Evolutionary conservation across 1,140 invertebrate species (phyloP).

Genomic region (Oncopodura yosiiana): DNA sequence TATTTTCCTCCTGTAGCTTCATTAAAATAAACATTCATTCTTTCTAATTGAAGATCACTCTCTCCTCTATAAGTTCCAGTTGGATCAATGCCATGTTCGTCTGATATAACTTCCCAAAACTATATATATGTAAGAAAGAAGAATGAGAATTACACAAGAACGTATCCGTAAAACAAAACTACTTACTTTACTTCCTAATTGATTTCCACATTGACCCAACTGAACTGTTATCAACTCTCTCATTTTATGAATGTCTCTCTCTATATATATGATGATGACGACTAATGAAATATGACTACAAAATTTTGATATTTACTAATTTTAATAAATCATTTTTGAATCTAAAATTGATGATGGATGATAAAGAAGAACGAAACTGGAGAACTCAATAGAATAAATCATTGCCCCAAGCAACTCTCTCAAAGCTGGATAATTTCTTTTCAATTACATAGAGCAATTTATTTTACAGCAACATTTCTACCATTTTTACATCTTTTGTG

Average conservation of each 20-base stretch:
- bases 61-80: conserved; percentile 43
- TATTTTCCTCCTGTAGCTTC: conserved; percentile 46
- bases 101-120: conserved; percentile 52
- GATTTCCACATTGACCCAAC: conserved; percentile 4
- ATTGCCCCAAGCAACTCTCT: neutral
- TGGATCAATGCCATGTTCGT: conserved; percentile 49
- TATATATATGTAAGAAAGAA: conserved; percentile 33
- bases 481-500: no score
- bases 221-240: conserved; percentile 1
- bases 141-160: no score
- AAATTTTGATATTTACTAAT: no score
- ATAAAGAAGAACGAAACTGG: neutral
- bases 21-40: conserved; percentile 50
- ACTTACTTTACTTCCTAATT: conserved; percentile 1
- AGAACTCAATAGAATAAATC: neutral
- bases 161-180: no score
- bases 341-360: neutral
- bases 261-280: neutral
- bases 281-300: neutral
- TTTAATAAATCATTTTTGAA: no score
- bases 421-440: no score
- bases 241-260: neutral
- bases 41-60: conserved; percentile 44
- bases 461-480: no score
- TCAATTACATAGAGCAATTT: no score